These are phyloP conservation scores for Lochmaea capreae DNA, from an alignment of 2,888 invertebrate species.

Conservation along the genomic window DNA sequence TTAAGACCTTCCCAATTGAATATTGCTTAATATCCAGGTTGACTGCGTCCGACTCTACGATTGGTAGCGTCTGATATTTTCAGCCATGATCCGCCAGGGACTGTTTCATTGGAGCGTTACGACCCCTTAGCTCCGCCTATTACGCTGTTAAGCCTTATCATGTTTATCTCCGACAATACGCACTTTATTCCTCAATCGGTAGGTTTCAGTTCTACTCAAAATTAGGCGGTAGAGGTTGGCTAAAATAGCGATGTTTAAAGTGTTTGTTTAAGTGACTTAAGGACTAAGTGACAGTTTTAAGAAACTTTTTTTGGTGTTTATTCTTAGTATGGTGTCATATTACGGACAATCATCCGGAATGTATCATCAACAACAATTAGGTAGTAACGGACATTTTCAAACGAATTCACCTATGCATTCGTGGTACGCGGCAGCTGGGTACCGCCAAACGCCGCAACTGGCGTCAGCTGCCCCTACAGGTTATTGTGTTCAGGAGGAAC, in stretches of 20 bases:
- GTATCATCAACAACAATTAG: constrained; percentile 67
- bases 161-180: constrained; percentile 43
- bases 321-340: constrained; percentile 76
- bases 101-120: constrained; percentile 51
- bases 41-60: constrained; percentile 40
- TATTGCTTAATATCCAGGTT: constrained; percentile 49
- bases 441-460: constrained; percentile 60
- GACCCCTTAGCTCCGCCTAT: constrained; percentile 44
- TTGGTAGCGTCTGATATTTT: constrained; percentile 50
- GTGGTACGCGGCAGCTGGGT: constrained; percentile 68
- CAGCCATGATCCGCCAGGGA: constrained; percentile 57
- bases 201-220: constrained; percentile 44
- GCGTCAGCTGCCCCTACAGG: constrained; percentile 47
- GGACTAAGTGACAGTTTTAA: neutral
- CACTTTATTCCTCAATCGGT: constrained; percentile 36
- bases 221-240: constrained; percentile 17
- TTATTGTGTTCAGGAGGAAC: constrained; percentile 64
- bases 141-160: constrained; percentile 45
- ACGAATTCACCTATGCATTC: constrained; percentile 57
- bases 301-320: constrained; percentile 1
- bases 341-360: constrained; percentile 73
- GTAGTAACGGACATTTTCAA: constrained; percentile 69
- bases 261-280: constrained; percentile 7
- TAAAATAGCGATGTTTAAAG: constrained; percentile 15
- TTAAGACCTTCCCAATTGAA: constrained; percentile 47